Base-by-base conservation (phyloP, 2,113 vertebrate genomes). In the Osmerus eperlanus region DNA sequence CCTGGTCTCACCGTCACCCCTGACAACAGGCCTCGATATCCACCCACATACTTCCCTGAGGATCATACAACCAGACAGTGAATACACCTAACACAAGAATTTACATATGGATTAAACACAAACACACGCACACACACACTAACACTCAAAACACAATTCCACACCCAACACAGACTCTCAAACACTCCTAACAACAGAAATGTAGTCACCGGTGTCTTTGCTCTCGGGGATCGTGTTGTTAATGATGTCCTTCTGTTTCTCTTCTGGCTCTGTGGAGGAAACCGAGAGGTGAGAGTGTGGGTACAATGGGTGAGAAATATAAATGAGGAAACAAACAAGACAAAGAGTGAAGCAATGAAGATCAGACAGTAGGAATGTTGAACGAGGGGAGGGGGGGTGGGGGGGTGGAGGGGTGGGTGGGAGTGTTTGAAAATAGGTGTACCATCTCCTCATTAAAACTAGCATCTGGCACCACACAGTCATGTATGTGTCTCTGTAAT, bases 1-100 rank as follows among this genome's bases (percentile, higher is more conserved):
- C 97, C 97, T 51, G 96, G 94, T 74, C 97, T 95, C 81, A 97
- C 92, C 69, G 95, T 98, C 90, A 99, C 95, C 77, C 97, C 97
- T 69, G 97, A 97, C 93, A 99, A 88, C 91, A 98, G 94, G 89
- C 97, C 97, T 1, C 95, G 95, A 88, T 98, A 96, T 79, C 96
- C 95, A 70, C 94, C 94, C 63, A 96, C 93, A 71, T 94, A 95
- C 83, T 25, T 95, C 89, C 86, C 92, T 93, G 21, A 64, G 58
- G 60, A 78, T 7, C 65, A 80, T 47, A n/a, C 15, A 28, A 32
- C 73, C 25, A 19, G 4, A 16, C 15, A 23, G 63, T 62, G 25
- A 36, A 64, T 15, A 36, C 14, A 6, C 61, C 9, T 32, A 5
- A 63, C 61, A 64, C 61, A 32, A 3, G 11, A 12, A 23, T n/a